phyloP scores from a whole-genome alignment of 2,113 vertebrate species.

The Orientallactaga bullata region DNA sequence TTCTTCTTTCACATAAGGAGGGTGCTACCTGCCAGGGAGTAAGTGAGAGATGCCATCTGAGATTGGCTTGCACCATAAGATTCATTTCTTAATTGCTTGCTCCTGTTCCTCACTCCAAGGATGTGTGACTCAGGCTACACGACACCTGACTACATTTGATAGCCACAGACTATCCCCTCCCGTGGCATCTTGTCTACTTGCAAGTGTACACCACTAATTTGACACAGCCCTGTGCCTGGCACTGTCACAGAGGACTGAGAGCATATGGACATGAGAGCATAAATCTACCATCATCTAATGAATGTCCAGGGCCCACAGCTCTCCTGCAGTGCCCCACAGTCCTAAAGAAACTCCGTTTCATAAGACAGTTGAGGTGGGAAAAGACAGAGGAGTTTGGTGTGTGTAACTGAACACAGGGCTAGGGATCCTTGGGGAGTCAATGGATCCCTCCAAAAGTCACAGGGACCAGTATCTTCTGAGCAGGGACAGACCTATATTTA shows the following conservation, averaged over 20 bases:
- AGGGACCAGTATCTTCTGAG: not conserved
- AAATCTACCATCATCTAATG: not conserved
- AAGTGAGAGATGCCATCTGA: not conserved
- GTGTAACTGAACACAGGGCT: not conserved
- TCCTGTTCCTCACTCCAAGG: not conserved
- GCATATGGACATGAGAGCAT: not conserved
- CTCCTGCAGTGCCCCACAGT: not conserved
- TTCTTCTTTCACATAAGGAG: not conserved
- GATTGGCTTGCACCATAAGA: not conserved
- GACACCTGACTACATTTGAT: not conserved
- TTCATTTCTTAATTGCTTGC: not conserved
- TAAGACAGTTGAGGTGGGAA: not conserved
- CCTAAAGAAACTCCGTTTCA: not conserved
- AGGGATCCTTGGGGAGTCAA: fast-evolving
- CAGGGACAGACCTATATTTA: not conserved
- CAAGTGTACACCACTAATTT: not conserved
- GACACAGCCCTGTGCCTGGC: not conserved
- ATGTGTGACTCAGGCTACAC: not conserved
- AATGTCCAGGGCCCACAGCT: not conserved
- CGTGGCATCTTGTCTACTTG: not conserved
- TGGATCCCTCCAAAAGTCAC: not conserved
- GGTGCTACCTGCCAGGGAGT: not conserved
- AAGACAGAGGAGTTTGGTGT: not conserved
- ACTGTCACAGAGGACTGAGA: not conserved
- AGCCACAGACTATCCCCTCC: not conserved